A percentile compares a stretch with the other conserved stretches of the same genome.
These are phyloP conservation scores for Taphrorychus bicolor DNA, from an alignment of 2,888 invertebrate species.

Conservation along the genomic window DNA sequence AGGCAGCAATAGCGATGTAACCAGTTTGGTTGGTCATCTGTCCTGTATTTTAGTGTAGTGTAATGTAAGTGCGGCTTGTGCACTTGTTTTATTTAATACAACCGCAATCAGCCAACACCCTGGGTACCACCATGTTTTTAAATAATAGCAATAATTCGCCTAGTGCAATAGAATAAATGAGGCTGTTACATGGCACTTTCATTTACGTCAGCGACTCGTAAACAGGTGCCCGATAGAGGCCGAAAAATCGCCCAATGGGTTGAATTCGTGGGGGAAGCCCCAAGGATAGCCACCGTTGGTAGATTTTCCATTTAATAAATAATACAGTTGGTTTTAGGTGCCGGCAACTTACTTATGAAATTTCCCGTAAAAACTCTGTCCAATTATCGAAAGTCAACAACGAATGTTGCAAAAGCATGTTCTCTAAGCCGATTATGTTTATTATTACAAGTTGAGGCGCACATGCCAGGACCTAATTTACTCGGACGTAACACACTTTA, in stretches of 20 bases:
- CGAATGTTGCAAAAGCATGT: neutral
- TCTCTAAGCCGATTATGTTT: constrained; percentile 6
- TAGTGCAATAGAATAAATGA: constrained; percentile 8
- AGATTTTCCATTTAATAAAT: no score
- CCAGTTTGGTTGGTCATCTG: constrained; percentile 39
- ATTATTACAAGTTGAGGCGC: constrained; percentile 5
- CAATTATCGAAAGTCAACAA: constrained; percentile 6
- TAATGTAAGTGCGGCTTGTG: neutral
- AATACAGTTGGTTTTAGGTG: no score
- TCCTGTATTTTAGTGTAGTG: constrained; percentile 27
- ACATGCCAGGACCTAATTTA: constrained; percentile 9
- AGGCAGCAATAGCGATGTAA: constrained; percentile 17
- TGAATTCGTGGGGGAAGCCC: neutral
- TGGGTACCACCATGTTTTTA: neutral
- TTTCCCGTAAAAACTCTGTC: neutral
- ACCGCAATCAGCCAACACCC: neutral
- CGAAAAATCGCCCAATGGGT: neutral
- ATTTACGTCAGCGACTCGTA: constrained; percentile 7
- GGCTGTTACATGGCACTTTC: constrained; percentile 13
- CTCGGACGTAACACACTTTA: constrained; percentile 2
- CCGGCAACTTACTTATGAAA: neutral
- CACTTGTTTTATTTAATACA: neutral
- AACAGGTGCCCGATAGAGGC: neutral
- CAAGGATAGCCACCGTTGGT: neutral
- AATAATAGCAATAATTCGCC: neutral